Conservation (phyloP, 2,113 vertebrate genomes). For the Acanthochromis polyacanthus region DNA sequence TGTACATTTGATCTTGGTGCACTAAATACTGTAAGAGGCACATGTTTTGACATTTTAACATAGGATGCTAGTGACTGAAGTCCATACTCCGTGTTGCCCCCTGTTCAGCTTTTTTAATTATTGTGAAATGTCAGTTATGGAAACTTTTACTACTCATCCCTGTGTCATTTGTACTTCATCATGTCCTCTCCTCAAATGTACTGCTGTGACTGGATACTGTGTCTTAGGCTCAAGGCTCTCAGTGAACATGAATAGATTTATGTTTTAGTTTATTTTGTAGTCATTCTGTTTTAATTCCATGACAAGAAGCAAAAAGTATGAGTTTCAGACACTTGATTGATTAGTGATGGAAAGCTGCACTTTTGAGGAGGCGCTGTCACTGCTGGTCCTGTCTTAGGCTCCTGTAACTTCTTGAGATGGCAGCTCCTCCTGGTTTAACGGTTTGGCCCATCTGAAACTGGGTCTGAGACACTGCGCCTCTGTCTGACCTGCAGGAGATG, state of each 20-base stretch:
- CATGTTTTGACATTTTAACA: not conserved
- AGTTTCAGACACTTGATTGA: constrained; percentile 33
- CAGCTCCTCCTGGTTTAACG: constrained; percentile 62
- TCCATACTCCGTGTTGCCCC: constrained; percentile 61
- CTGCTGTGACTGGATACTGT: constrained; percentile 78
- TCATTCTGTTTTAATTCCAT: constrained; percentile 46
- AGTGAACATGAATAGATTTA: constrained; percentile 53
- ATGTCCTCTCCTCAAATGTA: constrained; percentile 65
- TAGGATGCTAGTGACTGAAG: constrained; percentile 2
- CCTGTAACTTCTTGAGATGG: constrained; percentile 51
- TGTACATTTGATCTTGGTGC: constrained; percentile 27
- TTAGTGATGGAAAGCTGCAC: constrained; percentile 66
- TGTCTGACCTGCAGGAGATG: constrained; percentile 25
- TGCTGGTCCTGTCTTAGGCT: constrained; percentile 61
- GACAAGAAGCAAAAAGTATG: constrained; percentile 43
- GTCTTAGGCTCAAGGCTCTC: constrained; percentile 69
- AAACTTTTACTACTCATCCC: constrained; percentile 60
- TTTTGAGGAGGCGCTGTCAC: constrained; percentile 61
- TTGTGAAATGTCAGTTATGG: constrained; percentile 65
- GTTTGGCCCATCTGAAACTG: constrained; percentile 37
- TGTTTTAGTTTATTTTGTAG: constrained; percentile 54
- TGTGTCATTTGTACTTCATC: constrained; percentile 55
- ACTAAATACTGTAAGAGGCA: constrained; percentile 24
- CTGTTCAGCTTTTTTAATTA: constrained; percentile 56
- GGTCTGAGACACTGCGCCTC: constrained; percentile 20